A percentile compares a stretch with the other conserved stretches of the same genome.
phyloP scores from a whole-genome alignment of 2,888 invertebrate genomes.

The Dilophus febrilis region DNA sequence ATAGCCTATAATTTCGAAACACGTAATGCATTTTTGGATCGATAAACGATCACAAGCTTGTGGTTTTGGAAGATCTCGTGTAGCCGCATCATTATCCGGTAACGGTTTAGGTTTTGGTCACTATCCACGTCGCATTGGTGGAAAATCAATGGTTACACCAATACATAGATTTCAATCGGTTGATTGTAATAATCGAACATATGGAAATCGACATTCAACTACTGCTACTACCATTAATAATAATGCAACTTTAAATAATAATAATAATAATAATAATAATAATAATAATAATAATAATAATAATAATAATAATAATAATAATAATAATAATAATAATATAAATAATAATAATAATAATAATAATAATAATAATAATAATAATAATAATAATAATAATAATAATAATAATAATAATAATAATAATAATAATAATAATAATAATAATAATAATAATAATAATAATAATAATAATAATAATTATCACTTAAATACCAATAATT shows the following conservation, averaged over 20 bases:
- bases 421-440: too few relatives aligned
- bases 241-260: not conserved
- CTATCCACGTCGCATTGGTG: slow-evolving; percentile 30
- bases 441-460: too few relatives aligned
- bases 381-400: too few relatives aligned
- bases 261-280: not conserved
- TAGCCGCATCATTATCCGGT: slow-evolving; percentile 47
- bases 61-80: slow-evolving; percentile 54
- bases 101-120: slow-evolving; percentile 34
- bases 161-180: slow-evolving; percentile 50
- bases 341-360: too few relatives aligned
- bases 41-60: slow-evolving; percentile 64
- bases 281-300: too few relatives aligned
- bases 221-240: not conserved
- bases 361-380: too few relatives aligned
- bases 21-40: slow-evolving; percentile 71
- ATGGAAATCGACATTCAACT: slow-evolving; percentile 13
- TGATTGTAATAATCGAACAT: slow-evolving; percentile 23
- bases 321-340: too few relatives aligned
- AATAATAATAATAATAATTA: not conserved
- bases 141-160: slow-evolving; percentile 52
- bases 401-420: too few relatives aligned
- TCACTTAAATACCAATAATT: too few relatives aligned
- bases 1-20: too few relatives aligned
- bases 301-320: too few relatives aligned